Percentiles rank a stretch among this genome's conserved stretches.
These are phyloP conservation scores for Drosophila algonquin DNA, from an alignment of 2,888 invertebrate species.

Conservation along the genomic window DNA sequence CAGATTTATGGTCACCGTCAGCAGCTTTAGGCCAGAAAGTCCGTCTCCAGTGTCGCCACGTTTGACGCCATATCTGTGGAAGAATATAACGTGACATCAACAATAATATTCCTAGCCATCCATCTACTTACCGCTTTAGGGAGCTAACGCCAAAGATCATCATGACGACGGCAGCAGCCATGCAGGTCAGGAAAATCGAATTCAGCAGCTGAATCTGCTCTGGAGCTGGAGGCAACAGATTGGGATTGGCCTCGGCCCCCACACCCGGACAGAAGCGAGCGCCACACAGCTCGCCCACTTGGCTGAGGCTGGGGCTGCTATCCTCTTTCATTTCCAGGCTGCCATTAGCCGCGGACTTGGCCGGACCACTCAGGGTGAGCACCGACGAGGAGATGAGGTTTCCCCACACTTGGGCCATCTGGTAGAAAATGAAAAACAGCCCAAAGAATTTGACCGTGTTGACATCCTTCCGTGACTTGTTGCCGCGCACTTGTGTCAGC, in stretches of 20 bases:
- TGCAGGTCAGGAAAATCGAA: constrained; percentile 92
- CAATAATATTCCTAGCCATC: background rate
- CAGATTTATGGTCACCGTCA: constrained; percentile 91
- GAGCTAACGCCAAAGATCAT: constrained; percentile 93
- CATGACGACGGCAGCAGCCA: constrained; percentile 89
- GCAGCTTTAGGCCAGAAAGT: constrained; percentile 87
- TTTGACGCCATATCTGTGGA: constrained; percentile 86
- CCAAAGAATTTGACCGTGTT: constrained; percentile 96
- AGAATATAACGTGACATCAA: rapidly evolving
- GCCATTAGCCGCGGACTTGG: constrained; percentile 45
- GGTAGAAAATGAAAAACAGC: constrained; percentile 97
- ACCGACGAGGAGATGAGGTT: constrained; percentile 93
- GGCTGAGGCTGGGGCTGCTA: constrained; percentile 35
- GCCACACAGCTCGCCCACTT: constrained; percentile 88
- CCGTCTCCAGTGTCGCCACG: constrained; percentile 85
- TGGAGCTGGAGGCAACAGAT: constrained; percentile 89
- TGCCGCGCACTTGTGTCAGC: constrained; percentile 88
- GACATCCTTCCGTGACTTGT: constrained; percentile 87
- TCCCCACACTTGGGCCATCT: constrained; percentile 97
- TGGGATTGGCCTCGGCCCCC: constrained; percentile 86
- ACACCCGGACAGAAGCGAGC: constrained; percentile 89
- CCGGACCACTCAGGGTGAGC: constrained; percentile 64
- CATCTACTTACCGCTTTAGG: constrained; percentile 87
- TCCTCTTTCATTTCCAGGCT: constrained; percentile 41
- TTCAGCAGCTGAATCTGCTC: constrained; percentile 91